Percentiles rank a stretch among this genome's conserved stretches.
Conservation (phyloP, 2,888 invertebrate species). For the Cheilosia pagana region DNA sequence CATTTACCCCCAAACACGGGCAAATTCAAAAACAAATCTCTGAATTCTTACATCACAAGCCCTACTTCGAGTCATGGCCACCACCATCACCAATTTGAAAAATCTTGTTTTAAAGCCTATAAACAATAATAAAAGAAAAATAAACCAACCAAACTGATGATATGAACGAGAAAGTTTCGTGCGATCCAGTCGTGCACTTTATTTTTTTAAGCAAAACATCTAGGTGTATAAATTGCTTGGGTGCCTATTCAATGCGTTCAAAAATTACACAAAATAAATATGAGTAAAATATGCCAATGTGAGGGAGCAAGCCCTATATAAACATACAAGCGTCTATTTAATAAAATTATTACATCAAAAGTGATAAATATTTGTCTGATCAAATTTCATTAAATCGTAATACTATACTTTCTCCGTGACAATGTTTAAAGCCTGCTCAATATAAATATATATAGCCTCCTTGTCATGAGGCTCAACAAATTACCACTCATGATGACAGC, state of each 20-base stretch:
- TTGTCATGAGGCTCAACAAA: slow-evolving; percentile 34
- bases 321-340: not conserved
- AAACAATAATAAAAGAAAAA: no score
- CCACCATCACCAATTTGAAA: no score
- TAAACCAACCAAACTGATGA: no score
- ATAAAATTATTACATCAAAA: slow-evolving; percentile 13
- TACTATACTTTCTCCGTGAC: slow-evolving; percentile 2
- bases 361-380: slow-evolving; percentile 25
- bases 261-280: slow-evolving; percentile 25
- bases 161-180: no score
- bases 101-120: no score
- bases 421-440: slow-evolving; percentile 10
- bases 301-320: no score
- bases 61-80: no score
- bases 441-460: slow-evolving; percentile 3
- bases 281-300: slow-evolving; percentile 1
- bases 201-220: no score
- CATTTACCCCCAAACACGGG: no score
- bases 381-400: slow-evolving; percentile 30
- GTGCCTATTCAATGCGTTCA: slow-evolving; percentile 8
- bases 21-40: no score
- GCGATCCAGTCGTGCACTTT: no score
- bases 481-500: slow-evolving; percentile 55
- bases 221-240: slow-evolving; percentile 9
- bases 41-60: no score